A percentile compares a stretch with the other conserved stretches of the same genome.
Conservation (phyloP, 2,888 invertebrate genomes). For the Cheilosia grossa region DNA sequence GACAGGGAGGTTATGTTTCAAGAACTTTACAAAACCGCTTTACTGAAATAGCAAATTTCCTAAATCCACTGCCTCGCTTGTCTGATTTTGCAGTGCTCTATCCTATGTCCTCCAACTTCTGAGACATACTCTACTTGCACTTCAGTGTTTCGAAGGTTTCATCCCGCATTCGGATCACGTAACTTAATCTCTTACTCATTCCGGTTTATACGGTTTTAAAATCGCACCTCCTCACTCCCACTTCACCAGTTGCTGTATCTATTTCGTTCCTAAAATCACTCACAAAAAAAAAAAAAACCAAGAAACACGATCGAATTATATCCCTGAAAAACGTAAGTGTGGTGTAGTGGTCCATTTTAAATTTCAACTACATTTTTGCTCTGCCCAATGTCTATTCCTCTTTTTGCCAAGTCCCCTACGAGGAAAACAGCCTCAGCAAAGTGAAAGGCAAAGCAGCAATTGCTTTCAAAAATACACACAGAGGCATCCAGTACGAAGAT, state of each 20-base stretch:
- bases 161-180: slow-evolving; percentile 55
- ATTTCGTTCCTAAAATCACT: slow-evolving; percentile 16
- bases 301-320: slow-evolving; percentile 27
- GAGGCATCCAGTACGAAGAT: slow-evolving; percentile 17
- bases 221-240: background rate
- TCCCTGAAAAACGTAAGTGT: slow-evolving; percentile 55
- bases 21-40: too few species aligned
- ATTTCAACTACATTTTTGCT: slow-evolving; percentile 29
- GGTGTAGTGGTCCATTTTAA: slow-evolving; percentile 27
- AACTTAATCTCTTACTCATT: slow-evolving; percentile 30
- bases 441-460: slow-evolving; percentile 38
- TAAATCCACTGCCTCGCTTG: too few species aligned
- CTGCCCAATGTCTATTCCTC: slow-evolving; percentile 15
- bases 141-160: background rate
- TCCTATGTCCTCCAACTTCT: background rate
- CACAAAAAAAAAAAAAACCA: slow-evolving; percentile 5
- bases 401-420: slow-evolving; percentile 16
- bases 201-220: slow-evolving; percentile 36
- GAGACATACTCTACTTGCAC: slow-evolving; percentile 9
- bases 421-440: slow-evolving; percentile 55
- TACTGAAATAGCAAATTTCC: too few species aligned
- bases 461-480: slow-evolving; percentile 46
- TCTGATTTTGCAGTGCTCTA: too few species aligned
- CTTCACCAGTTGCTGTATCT: slow-evolving; percentile 41
- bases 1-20: too few species aligned